phyloP scores from a whole-genome alignment of 2,797 vertebrate genomes.

The Notolabrus celidotus region DNA sequence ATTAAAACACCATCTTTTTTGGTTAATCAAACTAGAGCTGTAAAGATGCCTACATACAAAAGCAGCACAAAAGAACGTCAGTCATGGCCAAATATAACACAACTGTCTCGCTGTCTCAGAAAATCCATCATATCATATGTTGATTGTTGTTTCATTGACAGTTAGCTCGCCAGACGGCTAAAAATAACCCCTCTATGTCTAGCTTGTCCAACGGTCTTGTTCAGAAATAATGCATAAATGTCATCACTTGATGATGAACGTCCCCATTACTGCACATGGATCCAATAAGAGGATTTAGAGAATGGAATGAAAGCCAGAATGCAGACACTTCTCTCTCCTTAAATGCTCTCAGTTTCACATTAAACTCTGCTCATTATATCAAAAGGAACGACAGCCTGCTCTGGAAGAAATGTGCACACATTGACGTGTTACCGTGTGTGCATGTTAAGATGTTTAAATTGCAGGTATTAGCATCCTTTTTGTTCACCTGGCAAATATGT shows the following conservation, averaged over 20 bases:
- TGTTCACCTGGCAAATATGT: too few relatives aligned
- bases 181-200: conserved; percentile 2
- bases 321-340: not conserved
- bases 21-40: not conserved
- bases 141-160: conserved; percentile 14
- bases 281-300: conserved; percentile 9
- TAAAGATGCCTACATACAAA: not conserved
- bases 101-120: not conserved
- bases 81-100: not conserved
- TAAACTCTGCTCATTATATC: too few relatives aligned
- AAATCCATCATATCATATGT: not conserved
- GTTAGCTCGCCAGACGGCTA: not conserved
- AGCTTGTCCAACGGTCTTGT: not conserved
- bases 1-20: not conserved
- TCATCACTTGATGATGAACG: conserved; percentile 10
- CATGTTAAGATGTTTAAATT: too few relatives aligned
- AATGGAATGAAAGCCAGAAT: not conserved
- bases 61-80: not conserved
- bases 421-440: too few relatives aligned
- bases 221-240: conserved; percentile 21
- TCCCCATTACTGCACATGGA: not conserved
- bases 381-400: too few relatives aligned
- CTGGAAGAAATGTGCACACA: too few relatives aligned
- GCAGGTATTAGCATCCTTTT: too few relatives aligned
- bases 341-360: not conserved